Conservation (phyloP, 2,113 vertebrate species). For the Nibea albiflora region DNA sequence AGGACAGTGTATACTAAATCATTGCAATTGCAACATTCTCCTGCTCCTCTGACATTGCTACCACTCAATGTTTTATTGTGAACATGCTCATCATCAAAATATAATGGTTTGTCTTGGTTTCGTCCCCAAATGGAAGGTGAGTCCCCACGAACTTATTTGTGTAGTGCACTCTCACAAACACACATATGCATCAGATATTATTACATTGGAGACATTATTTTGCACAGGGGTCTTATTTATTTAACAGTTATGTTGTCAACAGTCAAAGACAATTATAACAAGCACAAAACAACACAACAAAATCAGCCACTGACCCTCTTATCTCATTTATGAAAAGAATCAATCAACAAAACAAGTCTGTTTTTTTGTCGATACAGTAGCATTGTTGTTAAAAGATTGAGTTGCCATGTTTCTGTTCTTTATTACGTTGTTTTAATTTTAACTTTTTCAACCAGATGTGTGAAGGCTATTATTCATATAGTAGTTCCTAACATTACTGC, state of each 20-base stretch:
- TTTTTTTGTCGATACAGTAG: background rate
- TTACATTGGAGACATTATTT: background rate
- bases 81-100: no score
- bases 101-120: no score
- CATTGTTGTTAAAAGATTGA: background rate
- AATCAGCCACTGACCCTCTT: background rate
- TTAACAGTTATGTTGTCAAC: conserved; percentile 13
- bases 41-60: no score
- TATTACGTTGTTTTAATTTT: no score
- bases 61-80: no score
- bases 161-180: no score
- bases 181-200: background rate
- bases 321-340: background rate
- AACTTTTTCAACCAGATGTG: background rate
- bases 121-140: no score
- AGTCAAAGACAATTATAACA: background rate
- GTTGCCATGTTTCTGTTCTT: background rate
- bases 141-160: no score
- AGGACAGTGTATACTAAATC: no score
- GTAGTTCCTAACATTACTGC: background rate
- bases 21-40: no score
- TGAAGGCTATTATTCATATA: background rate
- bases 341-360: background rate
- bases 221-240: conserved; percentile 14
- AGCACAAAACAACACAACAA: background rate